Percentiles rank a stretch among this genome's conserved stretches.
phyloP scores from a whole-genome alignment of 2,888 invertebrate species.

The Trimorus sp. region DNA sequence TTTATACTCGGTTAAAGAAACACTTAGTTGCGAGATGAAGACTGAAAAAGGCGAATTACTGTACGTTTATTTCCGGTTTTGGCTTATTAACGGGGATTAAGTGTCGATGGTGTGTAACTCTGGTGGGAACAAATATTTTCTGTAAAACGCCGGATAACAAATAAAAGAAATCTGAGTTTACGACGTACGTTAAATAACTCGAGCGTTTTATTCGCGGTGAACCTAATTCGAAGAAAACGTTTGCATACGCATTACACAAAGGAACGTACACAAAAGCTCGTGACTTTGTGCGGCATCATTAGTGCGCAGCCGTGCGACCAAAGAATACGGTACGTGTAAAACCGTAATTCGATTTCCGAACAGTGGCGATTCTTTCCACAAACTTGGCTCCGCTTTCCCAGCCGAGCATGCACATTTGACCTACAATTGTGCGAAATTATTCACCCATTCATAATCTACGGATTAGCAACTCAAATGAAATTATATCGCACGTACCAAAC shows the following conservation, averaged over 20 bases:
- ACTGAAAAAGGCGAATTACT: too few species aligned
- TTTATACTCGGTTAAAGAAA: not conserved
- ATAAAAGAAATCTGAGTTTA: constrained; percentile 39
- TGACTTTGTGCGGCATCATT: constrained; percentile 40
- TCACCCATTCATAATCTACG: too few species aligned
- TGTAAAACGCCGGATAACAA: constrained; percentile 31
- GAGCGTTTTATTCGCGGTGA: constrained; percentile 29
- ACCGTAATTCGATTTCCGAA: constrained; percentile 36
- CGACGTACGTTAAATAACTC: constrained; percentile 32
- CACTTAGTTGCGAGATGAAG: too few species aligned
- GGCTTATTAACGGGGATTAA: too few species aligned
- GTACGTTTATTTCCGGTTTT: too few species aligned
- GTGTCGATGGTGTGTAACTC: not conserved
- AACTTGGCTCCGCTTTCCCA: not conserved
- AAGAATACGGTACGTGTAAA: constrained; percentile 31
- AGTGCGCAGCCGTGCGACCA: constrained; percentile 24
- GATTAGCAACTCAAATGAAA: too few species aligned
- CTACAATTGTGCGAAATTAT: not conserved
- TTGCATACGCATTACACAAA: constrained; percentile 47
- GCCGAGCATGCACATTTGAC: not conserved
- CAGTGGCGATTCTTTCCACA: not conserved
- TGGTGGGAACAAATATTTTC: constrained; percentile 39
- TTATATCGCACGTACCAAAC: too few species aligned
- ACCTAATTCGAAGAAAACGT: constrained; percentile 51
- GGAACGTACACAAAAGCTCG: constrained; percentile 45